Percentiles rank a stretch among this genome's conserved stretches.
These are phyloP conservation scores for Micromesistius poutassou DNA, from an alignment of 2,797 vertebrate genomes.

Conservation along the genomic window DNA sequence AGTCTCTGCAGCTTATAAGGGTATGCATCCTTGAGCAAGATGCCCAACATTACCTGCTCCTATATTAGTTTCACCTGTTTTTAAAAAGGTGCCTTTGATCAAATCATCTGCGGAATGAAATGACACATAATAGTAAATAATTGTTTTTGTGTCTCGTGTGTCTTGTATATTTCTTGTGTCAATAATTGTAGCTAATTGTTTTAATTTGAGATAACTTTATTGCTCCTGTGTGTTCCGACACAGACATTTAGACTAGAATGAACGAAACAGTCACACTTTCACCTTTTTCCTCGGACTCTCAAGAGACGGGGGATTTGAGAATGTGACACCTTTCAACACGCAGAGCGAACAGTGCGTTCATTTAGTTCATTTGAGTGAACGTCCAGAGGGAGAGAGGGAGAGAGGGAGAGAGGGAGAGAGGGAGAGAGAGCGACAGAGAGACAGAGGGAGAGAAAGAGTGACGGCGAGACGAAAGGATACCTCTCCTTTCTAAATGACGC, in stretches of 20 bases:
- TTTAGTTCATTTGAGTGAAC: slow-evolving; percentile 48
- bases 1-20: too few species aligned
- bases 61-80: neutral
- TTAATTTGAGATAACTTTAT: neutral
- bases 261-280: neutral
- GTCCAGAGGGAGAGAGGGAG: slow-evolving; percentile 45
- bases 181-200: neutral
- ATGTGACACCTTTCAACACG: slow-evolving; percentile 50
- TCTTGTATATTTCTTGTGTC: too few species aligned
- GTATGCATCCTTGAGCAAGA: too few species aligned
- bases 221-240: neutral
- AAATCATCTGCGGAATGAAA: too few species aligned
- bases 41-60: too few species aligned
- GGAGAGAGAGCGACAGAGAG: too few species aligned
- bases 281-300: slow-evolving; percentile 11
- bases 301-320: slow-evolving; percentile 19
- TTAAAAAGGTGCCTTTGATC: too few species aligned
- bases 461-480: slow-evolving; percentile 31
- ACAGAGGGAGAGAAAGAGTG: too few species aligned
- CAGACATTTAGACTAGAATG: neutral
- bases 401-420: neutral
- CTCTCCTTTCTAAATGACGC: slow-evolving; percentile 57
- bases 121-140: neutral
- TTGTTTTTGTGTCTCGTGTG: neutral
- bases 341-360: slow-evolving; percentile 48